Conservation (phyloP, 37 sponge, comb jelly and placozoan species). For the Tethya wilhelma region DNA sequence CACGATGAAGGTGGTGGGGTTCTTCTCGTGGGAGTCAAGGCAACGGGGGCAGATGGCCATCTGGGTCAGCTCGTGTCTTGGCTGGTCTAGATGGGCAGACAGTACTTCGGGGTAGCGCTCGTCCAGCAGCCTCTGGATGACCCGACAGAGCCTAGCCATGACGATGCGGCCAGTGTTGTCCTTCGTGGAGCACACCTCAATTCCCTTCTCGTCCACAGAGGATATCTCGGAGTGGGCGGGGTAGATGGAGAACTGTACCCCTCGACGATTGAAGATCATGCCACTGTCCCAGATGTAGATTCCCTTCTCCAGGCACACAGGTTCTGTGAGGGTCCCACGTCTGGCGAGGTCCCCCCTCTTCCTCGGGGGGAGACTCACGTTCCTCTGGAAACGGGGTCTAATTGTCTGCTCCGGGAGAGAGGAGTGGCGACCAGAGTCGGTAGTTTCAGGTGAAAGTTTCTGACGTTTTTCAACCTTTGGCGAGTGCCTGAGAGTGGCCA, state of each 20-base stretch:
- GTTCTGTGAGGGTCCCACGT: background rate
- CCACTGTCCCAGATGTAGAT: constrained; percentile 53
- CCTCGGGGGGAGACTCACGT: constrained; percentile 3
- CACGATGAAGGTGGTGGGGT: constrained; percentile 48
- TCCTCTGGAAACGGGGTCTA: background rate
- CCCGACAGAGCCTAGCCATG: constrained; percentile 68
- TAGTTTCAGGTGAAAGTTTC: background rate
- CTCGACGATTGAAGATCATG: constrained; percentile 24
- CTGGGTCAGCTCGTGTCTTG: constrained; percentile 65
- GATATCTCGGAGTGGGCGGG: constrained; percentile 52
- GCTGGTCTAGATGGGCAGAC: constrained; percentile 34
- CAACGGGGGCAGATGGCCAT: constrained; percentile 64
- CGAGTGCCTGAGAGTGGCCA: no score
- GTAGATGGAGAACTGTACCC: constrained; percentile 32
- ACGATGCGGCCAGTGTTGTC: constrained; percentile 32
- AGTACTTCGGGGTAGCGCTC: constrained; percentile 77
- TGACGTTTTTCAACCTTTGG: background rate
- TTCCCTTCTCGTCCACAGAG: constrained; percentile 66
- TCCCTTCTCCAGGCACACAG: constrained; percentile 9
- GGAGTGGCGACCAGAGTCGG: constrained; percentile 1
- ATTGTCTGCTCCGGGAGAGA: background rate
- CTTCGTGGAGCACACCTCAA: constrained; percentile 63
- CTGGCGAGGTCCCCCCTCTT: constrained; percentile 1
- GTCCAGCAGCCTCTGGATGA: constrained; percentile 59
- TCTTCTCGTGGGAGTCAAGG: constrained; percentile 30